These are phyloP conservation scores for Acleris laterana DNA, from an alignment of 2,888 invertebrate genomes.

Conservation along the genomic window DNA sequence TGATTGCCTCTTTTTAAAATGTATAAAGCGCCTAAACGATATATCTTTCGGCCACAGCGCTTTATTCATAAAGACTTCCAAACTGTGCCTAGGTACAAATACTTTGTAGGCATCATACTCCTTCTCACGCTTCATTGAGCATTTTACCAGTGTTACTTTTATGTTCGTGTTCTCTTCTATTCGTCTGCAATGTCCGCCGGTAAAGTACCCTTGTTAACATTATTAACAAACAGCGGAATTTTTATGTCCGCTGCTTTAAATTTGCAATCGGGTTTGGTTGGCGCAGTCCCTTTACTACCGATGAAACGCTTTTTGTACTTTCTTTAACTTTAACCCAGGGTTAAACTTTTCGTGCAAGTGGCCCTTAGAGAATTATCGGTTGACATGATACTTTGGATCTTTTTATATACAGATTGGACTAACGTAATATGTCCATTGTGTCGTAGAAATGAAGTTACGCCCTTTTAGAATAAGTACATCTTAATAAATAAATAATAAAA, in stretches of 20 bases:
- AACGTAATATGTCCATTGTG: too few species aligned
- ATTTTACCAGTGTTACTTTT: constrained; percentile 24
- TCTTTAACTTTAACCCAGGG: too few species aligned
- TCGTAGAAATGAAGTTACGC: too few species aligned
- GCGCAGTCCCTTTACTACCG: not conserved
- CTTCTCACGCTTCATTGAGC: constrained; percentile 33
- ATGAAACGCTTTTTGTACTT: not conserved
- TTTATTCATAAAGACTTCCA: constrained; percentile 39
- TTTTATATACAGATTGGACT: too few species aligned
- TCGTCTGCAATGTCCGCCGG: not conserved
- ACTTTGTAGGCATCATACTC: constrained; percentile 41
- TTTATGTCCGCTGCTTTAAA: not conserved
- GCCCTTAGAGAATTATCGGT: too few species aligned
- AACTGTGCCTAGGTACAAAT: constrained; percentile 37
- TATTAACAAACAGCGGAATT: not conserved
- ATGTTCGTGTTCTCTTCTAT: not conserved
- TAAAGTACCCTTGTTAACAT: not conserved
- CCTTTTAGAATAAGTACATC: too few species aligned
- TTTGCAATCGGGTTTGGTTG: not conserved
- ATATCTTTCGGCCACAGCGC: constrained; percentile 41
- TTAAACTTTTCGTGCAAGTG: too few species aligned
- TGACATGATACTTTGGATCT: too few species aligned
- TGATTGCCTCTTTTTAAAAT: constrained; percentile 9
- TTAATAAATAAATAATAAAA: too few species aligned
- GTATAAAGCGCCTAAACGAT: constrained; percentile 39